These are phyloP conservation scores for Rhagium mordax DNA, from an alignment of 2,888 invertebrate genomes.

Conservation along the genomic window DNA sequence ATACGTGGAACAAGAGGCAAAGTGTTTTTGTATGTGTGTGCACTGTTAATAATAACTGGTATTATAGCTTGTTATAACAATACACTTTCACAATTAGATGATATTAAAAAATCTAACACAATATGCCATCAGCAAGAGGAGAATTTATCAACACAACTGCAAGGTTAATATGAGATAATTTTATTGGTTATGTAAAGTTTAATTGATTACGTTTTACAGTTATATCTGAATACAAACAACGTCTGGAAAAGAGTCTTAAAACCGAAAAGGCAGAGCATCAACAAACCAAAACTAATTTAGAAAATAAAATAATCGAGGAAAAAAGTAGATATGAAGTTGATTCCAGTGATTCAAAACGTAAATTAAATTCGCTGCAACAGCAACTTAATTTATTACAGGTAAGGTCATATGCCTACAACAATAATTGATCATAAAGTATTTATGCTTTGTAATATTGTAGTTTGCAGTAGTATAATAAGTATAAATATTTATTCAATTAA, in stretches of 20 bases:
- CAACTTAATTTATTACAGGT: slow-evolving; percentile 72
- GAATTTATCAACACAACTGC: slow-evolving; percentile 73
- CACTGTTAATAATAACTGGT: slow-evolving; percentile 71
- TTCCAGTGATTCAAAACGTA: slow-evolving; percentile 70
- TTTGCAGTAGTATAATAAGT: no score
- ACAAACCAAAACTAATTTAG: slow-evolving; percentile 71
- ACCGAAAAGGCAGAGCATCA: slow-evolving; percentile 73
- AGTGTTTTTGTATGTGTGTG: slow-evolving; percentile 73
- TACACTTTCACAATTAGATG: slow-evolving; percentile 74
- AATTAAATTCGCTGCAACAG: slow-evolving; percentile 73
- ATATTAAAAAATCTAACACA: slow-evolving; percentile 71
- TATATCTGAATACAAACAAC: slow-evolving; percentile 74
- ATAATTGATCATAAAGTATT: neutral
- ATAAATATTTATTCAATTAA: no score
- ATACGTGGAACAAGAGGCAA: slow-evolving; percentile 75
- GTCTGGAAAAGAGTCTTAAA: slow-evolving; percentile 74
- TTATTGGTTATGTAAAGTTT: neutral
- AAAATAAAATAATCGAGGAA: slow-evolving; percentile 70
- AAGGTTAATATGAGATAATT: slow-evolving; percentile 69
- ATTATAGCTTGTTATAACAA: slow-evolving; percentile 75
- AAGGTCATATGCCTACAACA: slow-evolving; percentile 3
- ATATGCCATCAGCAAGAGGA: slow-evolving; percentile 76
- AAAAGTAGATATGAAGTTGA: slow-evolving; percentile 71
- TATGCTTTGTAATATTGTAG: neutral
- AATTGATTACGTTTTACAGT: slow-evolving; percentile 65